phyloP scores from a whole-genome alignment of 2,888 invertebrate genomes.

The Yponomeuta cagnagella region DNA sequence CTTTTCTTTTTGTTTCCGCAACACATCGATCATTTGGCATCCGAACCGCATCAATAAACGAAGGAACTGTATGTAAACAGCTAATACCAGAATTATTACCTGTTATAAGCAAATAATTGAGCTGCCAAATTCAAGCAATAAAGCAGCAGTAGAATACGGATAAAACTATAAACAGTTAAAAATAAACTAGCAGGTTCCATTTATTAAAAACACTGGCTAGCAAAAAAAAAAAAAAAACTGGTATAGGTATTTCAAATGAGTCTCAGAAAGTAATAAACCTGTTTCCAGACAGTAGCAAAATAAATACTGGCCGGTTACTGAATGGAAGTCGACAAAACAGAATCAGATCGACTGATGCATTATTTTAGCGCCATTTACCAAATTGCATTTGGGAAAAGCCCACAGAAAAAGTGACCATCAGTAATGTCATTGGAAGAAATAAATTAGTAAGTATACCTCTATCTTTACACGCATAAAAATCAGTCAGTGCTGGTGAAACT shows the following conservation, averaged over 20 bases:
- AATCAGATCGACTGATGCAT: neutral
- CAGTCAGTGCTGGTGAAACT: constrained; percentile 29
- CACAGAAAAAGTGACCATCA: neutral
- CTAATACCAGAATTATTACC: neutral
- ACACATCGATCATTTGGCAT: neutral
- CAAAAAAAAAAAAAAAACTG: no score
- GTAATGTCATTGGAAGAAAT: neutral
- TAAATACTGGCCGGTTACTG: neutral
- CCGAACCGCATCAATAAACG: neutral
- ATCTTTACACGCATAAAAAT: neutral
- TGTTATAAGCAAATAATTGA: neutral
- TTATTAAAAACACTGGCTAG: no score
- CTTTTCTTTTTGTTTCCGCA: neutral
- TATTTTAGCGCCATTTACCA: neutral
- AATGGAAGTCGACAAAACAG: neutral
- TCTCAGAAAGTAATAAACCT: no score
- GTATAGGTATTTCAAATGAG: no score
- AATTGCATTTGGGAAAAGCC: neutral
- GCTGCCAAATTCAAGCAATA: no score
- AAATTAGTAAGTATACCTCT: neutral
- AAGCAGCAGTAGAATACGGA: no score
- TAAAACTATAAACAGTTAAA: no score
- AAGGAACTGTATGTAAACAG: neutral
- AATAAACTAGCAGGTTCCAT: no score
- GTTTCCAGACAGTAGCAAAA: no score